Base-by-base conservation (phyloP, 2,888 invertebrate species). In the Troides helena region DNA sequence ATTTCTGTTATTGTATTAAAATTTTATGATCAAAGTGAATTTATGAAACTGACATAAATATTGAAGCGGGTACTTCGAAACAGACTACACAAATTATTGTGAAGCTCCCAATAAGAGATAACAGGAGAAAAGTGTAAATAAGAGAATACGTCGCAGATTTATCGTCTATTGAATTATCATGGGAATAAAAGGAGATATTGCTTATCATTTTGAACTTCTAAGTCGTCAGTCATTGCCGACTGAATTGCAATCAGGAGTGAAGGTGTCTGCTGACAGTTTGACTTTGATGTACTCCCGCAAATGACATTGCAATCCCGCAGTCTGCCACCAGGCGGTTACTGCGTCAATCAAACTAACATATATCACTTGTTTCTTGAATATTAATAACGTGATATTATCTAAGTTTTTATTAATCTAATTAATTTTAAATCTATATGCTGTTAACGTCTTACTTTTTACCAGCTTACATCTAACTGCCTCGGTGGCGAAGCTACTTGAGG, bases 231-330 rank as follows among this genome's bases (percentile, higher is more conserved):
- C 61, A 65, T 66, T 62, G 65, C 62, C 62, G 58, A 58, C 62
- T 53, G 50, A 62, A 57, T 63, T 50, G 60, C 64, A 69, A 65
- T 65, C 69, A 50, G 36, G 66, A 21, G 50, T 57, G 43, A 56
- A 57, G 50, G 65, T 25, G 50, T 21, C 39, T 17, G 46, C 58
- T 66, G 65, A 70, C 70, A 70, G 62, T 70, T 70, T 66, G 69
- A 70, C 69, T 66, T 62, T 70, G 66, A 70, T 62, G 65, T 30
- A 65, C 57, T 69, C 61, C 62, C 62, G 39, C 70, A 66, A 70
- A 59, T 70, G 70, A 63, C 70, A 70, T 66, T 69, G 69, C 62
- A 65, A 69, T 69, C 56, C 62, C 36, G 57, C 43, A 53, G 69
- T 65, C 65, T 69, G 69, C 69, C 69, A 65, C 23, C 30, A 60